Base-by-base conservation (phyloP, 2,113 vertebrate genomes). In the Tragulus kanchil region DNA sequence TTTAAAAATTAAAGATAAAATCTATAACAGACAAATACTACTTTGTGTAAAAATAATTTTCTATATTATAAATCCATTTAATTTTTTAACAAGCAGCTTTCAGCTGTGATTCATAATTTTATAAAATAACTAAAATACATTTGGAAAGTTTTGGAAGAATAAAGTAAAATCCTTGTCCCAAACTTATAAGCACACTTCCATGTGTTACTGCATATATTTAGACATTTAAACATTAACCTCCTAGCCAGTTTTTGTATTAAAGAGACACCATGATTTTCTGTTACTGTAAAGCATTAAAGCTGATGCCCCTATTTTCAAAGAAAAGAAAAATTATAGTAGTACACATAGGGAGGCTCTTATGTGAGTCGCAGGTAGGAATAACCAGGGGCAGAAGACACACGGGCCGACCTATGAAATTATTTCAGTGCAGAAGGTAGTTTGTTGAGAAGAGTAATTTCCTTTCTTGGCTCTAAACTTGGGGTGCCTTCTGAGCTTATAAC, bases 391-490 rank as follows among this genome's bases (percentile, higher is more conserved):
- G 79, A 85, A 95, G 54, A 94, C 14, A 59, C 54, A 96, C 26
- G 42, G 75, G 62, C 21, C 83, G 92, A 83, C 92, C 78, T 96
- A 90, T 97, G 94, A 97, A 98, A 98, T 95, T 48, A 96, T 94
- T 91, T 97, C 88, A 56, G 93, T 89, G 94, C 90, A 92, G 79
- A 86, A 92, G 15, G 62, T 88, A 84, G 67, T 85, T 97, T 85
- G 28, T 71, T 97, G 78, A 97, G 95, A 95, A 88, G 89, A 96
- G 61, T n/a, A 75, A 95, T 97, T 98, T 97, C 97, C 95, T 94
- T 93, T 87, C 92, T 78, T 81, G 79, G 64, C 28, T 97, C 84
- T 97, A 93, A 96, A 94, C n/a, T 85, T 94, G 45, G 77, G 92
- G 86, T 95, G 78, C 26, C 10, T 73, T 96, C 89, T 69, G 95